Conservation (phyloP, 2,113 vertebrate genomes). For the Pionites leucogaster region DNA sequence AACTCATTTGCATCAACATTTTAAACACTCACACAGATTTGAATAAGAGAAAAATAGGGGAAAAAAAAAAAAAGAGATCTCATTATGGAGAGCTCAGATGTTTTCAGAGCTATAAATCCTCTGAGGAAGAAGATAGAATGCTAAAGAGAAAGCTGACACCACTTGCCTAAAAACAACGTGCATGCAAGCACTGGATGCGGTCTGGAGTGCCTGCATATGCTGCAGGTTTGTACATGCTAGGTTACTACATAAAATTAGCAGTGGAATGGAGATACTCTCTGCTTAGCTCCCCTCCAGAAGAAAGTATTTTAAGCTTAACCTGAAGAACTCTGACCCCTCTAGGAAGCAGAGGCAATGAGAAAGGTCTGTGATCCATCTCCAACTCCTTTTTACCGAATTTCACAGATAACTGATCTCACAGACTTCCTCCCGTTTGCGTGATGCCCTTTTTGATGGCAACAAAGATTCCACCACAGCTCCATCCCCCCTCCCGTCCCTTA, state of each 20-base stretch:
- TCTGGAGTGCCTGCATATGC: background rate
- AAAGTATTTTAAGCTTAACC: background rate
- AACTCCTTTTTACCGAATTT: background rate
- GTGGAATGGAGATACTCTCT: background rate
- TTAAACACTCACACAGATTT: background rate
- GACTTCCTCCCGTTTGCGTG: background rate
- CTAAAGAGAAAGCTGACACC: background rate
- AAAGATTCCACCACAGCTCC: background rate
- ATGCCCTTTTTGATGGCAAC: background rate
- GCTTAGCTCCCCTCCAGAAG: background rate
- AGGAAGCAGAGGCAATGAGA: background rate
- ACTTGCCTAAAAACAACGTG: background rate
- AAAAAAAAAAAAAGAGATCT: background rate
- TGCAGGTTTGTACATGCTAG: background rate
- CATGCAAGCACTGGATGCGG: rapidly evolving
- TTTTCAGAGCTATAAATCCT: background rate
- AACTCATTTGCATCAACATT: background rate
- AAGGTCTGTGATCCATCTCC: background rate
- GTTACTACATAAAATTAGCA: background rate
- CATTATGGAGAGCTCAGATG: background rate
- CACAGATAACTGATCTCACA: background rate
- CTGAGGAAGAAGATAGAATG: background rate
- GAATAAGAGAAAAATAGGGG: background rate
- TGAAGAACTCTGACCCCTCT: background rate
- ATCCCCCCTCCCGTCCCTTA: background rate